Evolutionary conservation across 2,888 invertebrate genomes (phyloP).

Genomic region (Mellilla xanthometata): DNA sequence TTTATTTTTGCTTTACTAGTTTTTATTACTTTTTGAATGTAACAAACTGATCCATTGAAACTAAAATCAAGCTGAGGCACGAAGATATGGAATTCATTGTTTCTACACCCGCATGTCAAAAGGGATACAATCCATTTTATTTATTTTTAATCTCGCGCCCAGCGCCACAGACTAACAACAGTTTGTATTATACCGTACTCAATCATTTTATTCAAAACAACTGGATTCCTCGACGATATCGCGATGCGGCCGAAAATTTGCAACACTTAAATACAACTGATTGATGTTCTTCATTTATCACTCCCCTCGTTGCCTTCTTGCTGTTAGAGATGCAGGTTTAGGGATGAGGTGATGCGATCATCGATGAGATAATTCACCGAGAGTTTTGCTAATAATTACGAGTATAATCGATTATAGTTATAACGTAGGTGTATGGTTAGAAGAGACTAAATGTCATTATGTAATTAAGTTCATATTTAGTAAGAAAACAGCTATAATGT

Average conservation of each 20-base stretch:
- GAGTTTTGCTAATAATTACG: too few species aligned
- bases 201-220: conserved; percentile 57
- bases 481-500: too few species aligned
- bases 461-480: too few species aligned
- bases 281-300: conserved; percentile 81
- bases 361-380: too few species aligned
- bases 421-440: too few species aligned
- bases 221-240: conserved; percentile 54
- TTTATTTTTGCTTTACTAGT: too few species aligned
- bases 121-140: conserved; percentile 7
- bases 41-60: background rate
- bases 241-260: conserved; percentile 69
- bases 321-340: conserved; percentile 27
- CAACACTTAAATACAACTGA: conserved; percentile 78
- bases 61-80: background rate
- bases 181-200: conserved; percentile 24
- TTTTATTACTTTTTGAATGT: too few species aligned
- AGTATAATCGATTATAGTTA: too few species aligned
- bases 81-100: conserved; percentile 1
- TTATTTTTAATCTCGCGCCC: conserved; percentile 14
- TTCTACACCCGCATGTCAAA: conserved; percentile 6
- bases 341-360: background rate
- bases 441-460: too few species aligned
- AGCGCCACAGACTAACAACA: background rate
- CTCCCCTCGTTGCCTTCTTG: conserved; percentile 66